A percentile compares a stretch with the other conserved stretches of the same genome.
Evolutionary conservation across 2,797 vertebrate species (phyloP).

Genomic region (Gymnothorax javanicus): DNA sequence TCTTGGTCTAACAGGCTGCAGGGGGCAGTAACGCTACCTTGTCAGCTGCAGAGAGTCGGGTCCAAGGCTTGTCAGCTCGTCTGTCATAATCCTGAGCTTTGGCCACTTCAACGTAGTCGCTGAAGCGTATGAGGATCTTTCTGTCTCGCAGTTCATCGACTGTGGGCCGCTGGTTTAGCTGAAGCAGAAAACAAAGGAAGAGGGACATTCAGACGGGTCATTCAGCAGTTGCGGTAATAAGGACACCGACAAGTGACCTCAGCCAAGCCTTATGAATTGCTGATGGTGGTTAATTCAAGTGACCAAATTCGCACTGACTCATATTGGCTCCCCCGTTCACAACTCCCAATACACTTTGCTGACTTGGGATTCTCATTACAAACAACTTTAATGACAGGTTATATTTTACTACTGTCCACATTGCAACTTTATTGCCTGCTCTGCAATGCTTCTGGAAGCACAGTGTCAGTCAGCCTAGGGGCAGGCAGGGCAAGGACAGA

Average conservation of each 20-base stretch:
- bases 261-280: not conserved
- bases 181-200: conserved; percentile 50
- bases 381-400: not conserved
- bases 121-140: conserved; percentile 98
- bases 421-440: not conserved
- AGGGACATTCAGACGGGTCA: not conserved
- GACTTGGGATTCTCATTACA: not conserved
- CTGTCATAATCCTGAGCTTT: conserved; percentile 99
- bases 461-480: not conserved
- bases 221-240: not conserved
- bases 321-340: not conserved
- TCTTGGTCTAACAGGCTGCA: not conserved
- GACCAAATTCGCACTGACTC: not conserved
- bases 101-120: conserved; percentile 98
- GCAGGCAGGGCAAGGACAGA: not conserved
- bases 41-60: conserved; percentile 91
- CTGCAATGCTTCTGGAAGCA: not conserved
- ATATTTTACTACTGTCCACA: not conserved
- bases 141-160: conserved; percentile 95
- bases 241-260: not conserved
- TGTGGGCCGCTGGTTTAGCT: conserved; percentile 96
- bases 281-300: not conserved
- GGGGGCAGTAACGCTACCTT: conserved; percentile 75
- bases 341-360: not conserved
- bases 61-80: conserved; percentile 96